Evolutionary conservation across 2,888 invertebrate species (phyloP).

Genomic region (Hirtodrosophila duncani): DNA sequence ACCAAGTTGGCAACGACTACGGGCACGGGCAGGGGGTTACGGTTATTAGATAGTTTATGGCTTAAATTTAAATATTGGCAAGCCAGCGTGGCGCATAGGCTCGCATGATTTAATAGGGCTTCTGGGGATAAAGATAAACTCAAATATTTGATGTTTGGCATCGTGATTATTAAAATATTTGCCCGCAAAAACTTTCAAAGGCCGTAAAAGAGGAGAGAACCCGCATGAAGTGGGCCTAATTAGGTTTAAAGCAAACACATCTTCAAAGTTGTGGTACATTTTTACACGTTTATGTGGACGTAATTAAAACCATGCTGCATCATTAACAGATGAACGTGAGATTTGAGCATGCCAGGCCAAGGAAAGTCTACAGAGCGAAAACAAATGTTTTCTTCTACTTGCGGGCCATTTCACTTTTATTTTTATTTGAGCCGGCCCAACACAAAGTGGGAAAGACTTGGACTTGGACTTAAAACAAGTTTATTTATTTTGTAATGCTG

Average conservation of each 20-base stretch:
- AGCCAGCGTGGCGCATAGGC: too few relatives aligned
- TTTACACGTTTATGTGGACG: conserved; percentile 45
- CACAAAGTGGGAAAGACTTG: conserved; percentile 8
- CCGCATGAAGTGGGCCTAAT: conserved; percentile 16
- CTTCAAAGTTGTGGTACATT: conserved; percentile 33
- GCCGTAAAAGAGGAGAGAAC: conserved; percentile 6
- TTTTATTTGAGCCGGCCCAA: too few relatives aligned
- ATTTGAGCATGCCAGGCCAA: conserved; percentile 35
- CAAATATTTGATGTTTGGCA: too few relatives aligned
- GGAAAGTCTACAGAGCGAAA: conserved; percentile 33
- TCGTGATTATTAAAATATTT: too few relatives aligned
- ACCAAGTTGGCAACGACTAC: too few relatives aligned
- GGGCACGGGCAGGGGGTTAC: too few relatives aligned
- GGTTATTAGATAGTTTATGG: too few relatives aligned
- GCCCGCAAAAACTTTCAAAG: too few relatives aligned
- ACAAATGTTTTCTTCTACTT: conserved; percentile 14
- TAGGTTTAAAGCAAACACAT: conserved; percentile 18
- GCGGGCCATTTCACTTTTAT: conserved; percentile 59
- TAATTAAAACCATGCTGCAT: conserved; percentile 58
- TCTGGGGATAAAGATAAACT: too few relatives aligned
- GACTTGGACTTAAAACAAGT: conserved; percentile 39
- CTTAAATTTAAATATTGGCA: too few relatives aligned
- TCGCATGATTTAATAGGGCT: too few relatives aligned
- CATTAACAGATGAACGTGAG: conserved; percentile 71
- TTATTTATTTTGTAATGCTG: conserved; percentile 39